These are phyloP conservation scores for Trididemnum nubilum DNA, from an alignment of 23 tunicate genomes.

Conservation along the genomic window DNA sequence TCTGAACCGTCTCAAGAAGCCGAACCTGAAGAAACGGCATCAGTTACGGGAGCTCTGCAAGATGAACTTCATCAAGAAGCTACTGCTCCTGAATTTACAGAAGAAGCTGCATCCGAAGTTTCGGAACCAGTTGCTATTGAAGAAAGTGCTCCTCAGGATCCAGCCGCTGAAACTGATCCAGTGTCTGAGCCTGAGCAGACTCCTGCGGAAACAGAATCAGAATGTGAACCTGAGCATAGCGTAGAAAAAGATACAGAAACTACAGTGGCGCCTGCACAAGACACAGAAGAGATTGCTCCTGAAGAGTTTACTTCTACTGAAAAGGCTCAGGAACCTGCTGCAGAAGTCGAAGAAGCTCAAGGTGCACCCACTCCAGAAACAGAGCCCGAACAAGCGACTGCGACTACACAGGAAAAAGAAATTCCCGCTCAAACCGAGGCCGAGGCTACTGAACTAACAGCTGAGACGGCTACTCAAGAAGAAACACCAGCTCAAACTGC, in stretches of 20 bases:
- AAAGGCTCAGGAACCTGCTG: not conserved
- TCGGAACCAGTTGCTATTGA: not conserved
- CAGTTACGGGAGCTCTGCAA: not conserved
- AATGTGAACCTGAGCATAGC: not conserved
- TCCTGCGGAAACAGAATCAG: not conserved
- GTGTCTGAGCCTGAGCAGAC: not conserved
- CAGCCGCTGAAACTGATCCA: not conserved
- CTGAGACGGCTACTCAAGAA: constrained; percentile 1
- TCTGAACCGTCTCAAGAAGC: not conserved
- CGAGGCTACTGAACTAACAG: too few relatives aligned
- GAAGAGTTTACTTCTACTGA: too few relatives aligned
- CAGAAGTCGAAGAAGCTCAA: not conserved
- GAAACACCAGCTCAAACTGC: not conserved
- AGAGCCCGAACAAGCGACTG: not conserved
- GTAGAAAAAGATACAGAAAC: not conserved
- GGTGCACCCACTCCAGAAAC: too few relatives aligned
- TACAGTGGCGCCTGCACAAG: not conserved
- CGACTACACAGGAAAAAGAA: not conserved
- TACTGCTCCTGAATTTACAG: not conserved
- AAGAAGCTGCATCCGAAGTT: not conserved
- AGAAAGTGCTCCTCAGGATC: too few relatives aligned
- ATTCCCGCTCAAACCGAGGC: not conserved
- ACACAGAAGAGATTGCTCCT: not conserved
- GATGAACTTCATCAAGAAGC: not conserved
- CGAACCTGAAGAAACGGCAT: constrained; percentile 2